A percentile compares a stretch with the other conserved stretches of the same genome.
Evolutionary conservation across 2,888 invertebrate species (phyloP).

Genomic region (Dicyrtoma fusca): DNA sequence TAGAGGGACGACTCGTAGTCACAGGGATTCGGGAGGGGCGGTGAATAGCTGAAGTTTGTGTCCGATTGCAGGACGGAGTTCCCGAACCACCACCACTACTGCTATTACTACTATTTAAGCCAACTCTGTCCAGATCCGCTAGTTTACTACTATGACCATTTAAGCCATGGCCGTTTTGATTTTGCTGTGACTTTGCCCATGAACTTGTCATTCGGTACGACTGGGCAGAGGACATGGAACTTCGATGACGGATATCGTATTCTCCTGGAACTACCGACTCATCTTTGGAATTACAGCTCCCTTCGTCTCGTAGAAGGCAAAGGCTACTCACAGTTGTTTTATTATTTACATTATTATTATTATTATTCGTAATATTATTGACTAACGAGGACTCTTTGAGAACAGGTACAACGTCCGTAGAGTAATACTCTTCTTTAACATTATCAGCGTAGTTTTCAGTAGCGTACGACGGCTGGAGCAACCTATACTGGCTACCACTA

Average conservation of each 20-base stretch:
- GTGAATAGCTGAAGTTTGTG: conserved; percentile 19
- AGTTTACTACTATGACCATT: conserved; percentile 14
- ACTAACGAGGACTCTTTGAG: conserved; percentile 23
- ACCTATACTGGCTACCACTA: background rate
- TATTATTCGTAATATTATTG: conserved; percentile 28
- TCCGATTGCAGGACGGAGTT: background rate
- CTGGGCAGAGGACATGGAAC: conserved; percentile 22
- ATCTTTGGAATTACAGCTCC: conserved; percentile 5
- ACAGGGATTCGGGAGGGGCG: conserved; percentile 33
- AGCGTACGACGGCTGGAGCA: conserved; percentile 22
- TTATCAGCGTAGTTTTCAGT: conserved; percentile 23
- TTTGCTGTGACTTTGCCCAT: conserved; percentile 26
- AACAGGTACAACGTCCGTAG: conserved; percentile 21
- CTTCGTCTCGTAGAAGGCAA: background rate
- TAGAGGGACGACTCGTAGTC: conserved; percentile 35
- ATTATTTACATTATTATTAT: conserved; percentile 23
- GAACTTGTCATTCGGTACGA: conserved; percentile 21
- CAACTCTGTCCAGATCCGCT: background rate
- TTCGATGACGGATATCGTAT: conserved; percentile 20
- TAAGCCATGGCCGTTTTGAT: too few relatives aligned
- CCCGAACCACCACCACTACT: background rate
- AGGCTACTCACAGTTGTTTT: conserved; percentile 10
- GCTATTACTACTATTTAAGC: conserved; percentile 4
- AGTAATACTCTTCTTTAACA: conserved; percentile 4
- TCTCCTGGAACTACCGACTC: conserved; percentile 19